phyloP scores from a whole-genome alignment of 2,888 invertebrate genomes.

The Rhimphoctona megacephalus region DNA sequence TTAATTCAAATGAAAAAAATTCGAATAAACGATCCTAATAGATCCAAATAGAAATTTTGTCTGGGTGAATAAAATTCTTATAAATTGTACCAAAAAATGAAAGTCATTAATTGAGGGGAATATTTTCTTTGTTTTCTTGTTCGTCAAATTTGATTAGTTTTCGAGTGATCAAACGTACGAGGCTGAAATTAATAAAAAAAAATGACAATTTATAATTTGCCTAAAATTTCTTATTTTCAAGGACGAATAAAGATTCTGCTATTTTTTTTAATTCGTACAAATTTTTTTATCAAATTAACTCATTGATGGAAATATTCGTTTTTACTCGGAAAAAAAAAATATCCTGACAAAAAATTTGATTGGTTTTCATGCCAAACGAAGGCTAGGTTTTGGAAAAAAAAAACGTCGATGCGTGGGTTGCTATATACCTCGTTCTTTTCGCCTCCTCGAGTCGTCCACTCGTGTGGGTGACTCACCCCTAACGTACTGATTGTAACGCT shows the following conservation, averaged over 20 bases:
- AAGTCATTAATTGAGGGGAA: too few relatives aligned
- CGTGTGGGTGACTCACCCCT: slow-evolving; percentile 31
- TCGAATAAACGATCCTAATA: too few relatives aligned
- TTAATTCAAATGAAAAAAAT: too few relatives aligned
- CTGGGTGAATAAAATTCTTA: too few relatives aligned
- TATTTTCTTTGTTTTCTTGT: too few relatives aligned
- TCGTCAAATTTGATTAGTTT: too few relatives aligned
- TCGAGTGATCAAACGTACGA: too few relatives aligned
- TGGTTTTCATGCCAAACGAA: background rate
- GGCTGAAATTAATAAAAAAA: too few relatives aligned
- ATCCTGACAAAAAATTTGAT: background rate
- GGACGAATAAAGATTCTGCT: background rate
- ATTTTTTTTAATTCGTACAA: background rate
- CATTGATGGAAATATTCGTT: background rate
- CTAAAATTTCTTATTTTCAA: too few relatives aligned
- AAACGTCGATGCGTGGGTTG: background rate
- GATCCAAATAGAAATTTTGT: too few relatives aligned
- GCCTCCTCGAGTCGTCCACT: background rate
- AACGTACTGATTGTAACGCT: background rate
- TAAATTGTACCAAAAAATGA: too few relatives aligned
- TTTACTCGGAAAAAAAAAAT: background rate
- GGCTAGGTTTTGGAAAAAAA: background rate
- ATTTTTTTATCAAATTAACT: background rate
- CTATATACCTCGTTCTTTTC: background rate
- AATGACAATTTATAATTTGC: too few relatives aligned